These are phyloP conservation scores for Charanyca ferruginea DNA, from an alignment of 2,888 invertebrate genomes.

Conservation along the genomic window DNA sequence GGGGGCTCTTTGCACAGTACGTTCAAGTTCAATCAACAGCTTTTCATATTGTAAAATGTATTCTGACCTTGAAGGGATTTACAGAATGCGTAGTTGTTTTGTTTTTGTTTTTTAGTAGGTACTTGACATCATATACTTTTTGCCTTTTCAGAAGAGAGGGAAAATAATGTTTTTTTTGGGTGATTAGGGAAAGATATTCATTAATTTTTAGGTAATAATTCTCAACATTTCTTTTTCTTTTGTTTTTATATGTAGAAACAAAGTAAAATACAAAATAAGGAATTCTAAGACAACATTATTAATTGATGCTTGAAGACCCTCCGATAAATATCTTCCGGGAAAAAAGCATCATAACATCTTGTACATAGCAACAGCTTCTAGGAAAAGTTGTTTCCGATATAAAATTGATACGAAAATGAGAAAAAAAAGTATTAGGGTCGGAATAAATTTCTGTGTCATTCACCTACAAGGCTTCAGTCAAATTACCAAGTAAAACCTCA, in stretches of 20 bases:
- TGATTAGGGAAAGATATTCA: no score
- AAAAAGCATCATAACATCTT: no score
- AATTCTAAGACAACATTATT: no score
- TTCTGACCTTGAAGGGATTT: slow-evolving; percentile 30
- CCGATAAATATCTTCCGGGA: no score
- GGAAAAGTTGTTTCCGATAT: not conserved
- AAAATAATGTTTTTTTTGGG: no score
- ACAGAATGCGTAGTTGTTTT: not conserved
- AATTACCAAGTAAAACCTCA: slow-evolving; percentile 28
- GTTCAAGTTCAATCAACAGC: slow-evolving; percentile 16
- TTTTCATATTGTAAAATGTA: slow-evolving; percentile 22
- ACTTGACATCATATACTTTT: no score
- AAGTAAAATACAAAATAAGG: no score
- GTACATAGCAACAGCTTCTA: not conserved
- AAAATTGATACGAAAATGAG: not conserved
- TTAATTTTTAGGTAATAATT: no score
- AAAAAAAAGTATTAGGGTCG: not conserved
- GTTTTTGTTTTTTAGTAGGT: not conserved
- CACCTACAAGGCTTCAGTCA: slow-evolving; percentile 16
- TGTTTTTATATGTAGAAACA: no score
- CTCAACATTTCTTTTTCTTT: no score
- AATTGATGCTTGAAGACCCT: no score
- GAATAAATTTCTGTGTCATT: slow-evolving; percentile 3
- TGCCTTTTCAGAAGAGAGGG: no score
- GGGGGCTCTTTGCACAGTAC: slow-evolving; percentile 12